Evolutionary conservation across 2,888 invertebrate species (phyloP), one percentile per base, ranked within the genome.

Genomic region (Mesorhabditis spiculigera): DNA sequence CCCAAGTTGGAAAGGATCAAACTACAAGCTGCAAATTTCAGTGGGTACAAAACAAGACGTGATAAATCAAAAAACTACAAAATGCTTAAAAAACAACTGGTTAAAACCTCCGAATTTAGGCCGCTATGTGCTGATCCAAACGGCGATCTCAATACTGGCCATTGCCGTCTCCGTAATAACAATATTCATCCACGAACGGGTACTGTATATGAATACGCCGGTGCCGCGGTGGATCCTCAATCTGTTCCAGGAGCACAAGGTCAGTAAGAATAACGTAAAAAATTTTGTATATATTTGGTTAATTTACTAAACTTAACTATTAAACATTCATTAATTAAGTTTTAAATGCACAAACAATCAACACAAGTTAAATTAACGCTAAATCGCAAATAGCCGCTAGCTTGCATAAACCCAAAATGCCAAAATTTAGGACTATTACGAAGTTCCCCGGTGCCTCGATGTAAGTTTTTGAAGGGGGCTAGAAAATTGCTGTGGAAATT

Each of bases 151-250:
- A 8, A 75, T 80, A 3, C 65, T 76, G 2, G 80, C 80, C 5
- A 76, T 78, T 10, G 69, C 74, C 4, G 75, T 80, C 4, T 80
- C 80, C 0, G 78, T 80, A 4, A 67, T 75, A 4, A 77, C 75
- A 5, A 80, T 80, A 43, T 80, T 80, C 69, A 69, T 74, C 0
- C 80, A 80, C 66, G 80, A 80, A 65, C 66, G 80, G 43, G 75
- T 76, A 70, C 65, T 73, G 5, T 78, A 78, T 63, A 70, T 78
- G 64, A 68, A 75, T 50, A 74, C 75, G 42, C 71, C 71, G 43
- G 75, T 75, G 8, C 78, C 78, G 4, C 71, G 74, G 44, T 76
- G 75, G 75, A 70, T 78, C 6, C 71, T 68, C 43, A 68, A 68
- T 62, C 69, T 78, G 42, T 76, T 78, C 68, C 67, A 71, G 6